Conservation (phyloP, 2,888 invertebrate species). For the Drosophila bunnanda region DNA sequence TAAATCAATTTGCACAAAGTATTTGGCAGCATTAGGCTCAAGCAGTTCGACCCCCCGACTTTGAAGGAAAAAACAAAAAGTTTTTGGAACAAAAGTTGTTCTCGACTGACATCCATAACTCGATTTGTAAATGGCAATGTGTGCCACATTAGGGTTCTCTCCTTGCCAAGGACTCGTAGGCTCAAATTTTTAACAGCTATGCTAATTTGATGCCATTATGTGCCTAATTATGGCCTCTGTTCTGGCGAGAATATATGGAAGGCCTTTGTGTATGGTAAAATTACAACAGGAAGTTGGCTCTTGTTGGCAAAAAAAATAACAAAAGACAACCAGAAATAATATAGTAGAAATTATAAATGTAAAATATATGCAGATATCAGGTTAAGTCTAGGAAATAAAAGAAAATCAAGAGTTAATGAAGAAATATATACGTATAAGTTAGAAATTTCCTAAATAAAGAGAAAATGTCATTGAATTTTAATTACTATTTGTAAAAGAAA, state of each 20-base stretch:
- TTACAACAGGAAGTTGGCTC: constrained; percentile 7
- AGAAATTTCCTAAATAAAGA: not conserved
- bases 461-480: too few relatives aligned
- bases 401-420: too few relatives aligned
- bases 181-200: constrained; percentile 50
- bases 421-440: not conserved
- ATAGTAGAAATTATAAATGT: not conserved
- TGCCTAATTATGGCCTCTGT: constrained; percentile 59
- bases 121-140: constrained; percentile 56
- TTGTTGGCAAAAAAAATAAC: not conserved
- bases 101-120: constrained; percentile 61
- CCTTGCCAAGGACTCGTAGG: not conserved
- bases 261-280: not conserved
- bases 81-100: constrained; percentile 45
- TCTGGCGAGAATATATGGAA: constrained; percentile 7
- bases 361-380: not conserved
- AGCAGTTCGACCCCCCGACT: constrained; percentile 33
- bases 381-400: not conserved
- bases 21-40: constrained; percentile 59
- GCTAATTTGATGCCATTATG: constrained; percentile 69
- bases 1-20: constrained; percentile 77
- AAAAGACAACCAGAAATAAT: not conserved
- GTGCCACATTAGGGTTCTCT: constrained; percentile 26
- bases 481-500: too few relatives aligned
- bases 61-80: constrained; percentile 19